A percentile compares a stretch with the other conserved stretches of the same genome.
phyloP scores from a whole-genome alignment of 2,113 vertebrate species.

The Pristiophorus japonicus region DNA sequence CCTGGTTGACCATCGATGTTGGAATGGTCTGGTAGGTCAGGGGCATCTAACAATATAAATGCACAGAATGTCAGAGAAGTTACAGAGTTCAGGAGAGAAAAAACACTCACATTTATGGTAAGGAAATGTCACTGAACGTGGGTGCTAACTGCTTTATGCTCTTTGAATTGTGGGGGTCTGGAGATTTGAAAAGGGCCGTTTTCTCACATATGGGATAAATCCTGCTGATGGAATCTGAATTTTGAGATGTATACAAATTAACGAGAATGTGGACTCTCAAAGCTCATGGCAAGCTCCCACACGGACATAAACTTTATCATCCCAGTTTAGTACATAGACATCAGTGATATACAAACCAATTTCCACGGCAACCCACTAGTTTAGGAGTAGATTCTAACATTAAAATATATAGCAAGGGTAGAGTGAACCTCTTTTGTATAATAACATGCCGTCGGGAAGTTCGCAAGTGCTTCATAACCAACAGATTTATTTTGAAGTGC shows the following conservation, averaged over 20 bases:
- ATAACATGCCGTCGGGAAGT: not conserved
- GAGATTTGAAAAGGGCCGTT: not conserved
- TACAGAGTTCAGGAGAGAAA: not conserved
- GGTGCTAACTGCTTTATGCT: not conserved
- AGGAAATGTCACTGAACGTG: not conserved
- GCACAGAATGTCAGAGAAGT: not conserved
- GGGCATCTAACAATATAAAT: slow-evolving; percentile 25
- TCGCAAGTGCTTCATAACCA: not conserved
- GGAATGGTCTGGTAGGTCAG: slow-evolving; percentile 22
- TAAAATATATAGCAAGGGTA: not conserved
- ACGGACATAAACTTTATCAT: not conserved
- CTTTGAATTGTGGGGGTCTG: not conserved
- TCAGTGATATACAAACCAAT: not conserved
- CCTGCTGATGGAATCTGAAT: not conserved
- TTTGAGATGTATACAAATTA: not conserved
- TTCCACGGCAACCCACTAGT: not conserved
- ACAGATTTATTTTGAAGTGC: not conserved
- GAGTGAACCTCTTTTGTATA: not conserved
- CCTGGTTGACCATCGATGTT: slow-evolving; percentile 58
- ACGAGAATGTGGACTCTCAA: not conserved
- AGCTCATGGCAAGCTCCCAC: not conserved
- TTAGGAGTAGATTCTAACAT: not conserved
- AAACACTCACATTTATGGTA: not conserved
- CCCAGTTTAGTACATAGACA: too few species aligned
- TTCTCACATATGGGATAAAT: not conserved